Evolutionary conservation across 2,888 invertebrate genomes (phyloP).

Genomic region (Scaptomyza polygonia): DNA sequence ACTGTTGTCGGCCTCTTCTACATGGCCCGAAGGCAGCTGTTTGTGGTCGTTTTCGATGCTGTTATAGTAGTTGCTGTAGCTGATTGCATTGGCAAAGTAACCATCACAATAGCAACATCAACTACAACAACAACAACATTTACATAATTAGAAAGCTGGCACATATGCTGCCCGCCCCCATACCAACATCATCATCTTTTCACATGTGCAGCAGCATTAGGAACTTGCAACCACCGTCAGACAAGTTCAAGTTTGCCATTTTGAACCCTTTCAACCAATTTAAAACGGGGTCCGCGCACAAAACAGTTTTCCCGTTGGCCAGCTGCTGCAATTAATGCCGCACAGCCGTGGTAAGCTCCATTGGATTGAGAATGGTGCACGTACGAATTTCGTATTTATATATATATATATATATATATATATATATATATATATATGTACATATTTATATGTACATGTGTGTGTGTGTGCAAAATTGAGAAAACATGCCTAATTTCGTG

Average conservation of each 20-base stretch:
- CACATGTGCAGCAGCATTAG: conserved; percentile 11
- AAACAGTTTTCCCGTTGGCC: conserved; percentile 60
- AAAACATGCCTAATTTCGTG: conserved; percentile 83
- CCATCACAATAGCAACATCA: conserved; percentile 38
- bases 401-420: not conserved
- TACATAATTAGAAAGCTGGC: conserved; percentile 78
- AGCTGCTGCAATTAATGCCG: conserved; percentile 80
- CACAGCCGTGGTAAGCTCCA: conserved; percentile 48
- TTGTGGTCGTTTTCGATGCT: conserved; percentile 30
- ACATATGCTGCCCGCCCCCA: conserved; percentile 70
- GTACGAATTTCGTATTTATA: conserved; percentile 12
- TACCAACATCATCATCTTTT: conserved; percentile 41
- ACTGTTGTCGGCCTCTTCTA: conserved; percentile 23
- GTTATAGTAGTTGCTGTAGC: conserved; percentile 19
- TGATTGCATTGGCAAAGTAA: conserved; percentile 24
- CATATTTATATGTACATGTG: conserved; percentile 3
- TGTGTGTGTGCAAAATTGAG: conserved; percentile 71
- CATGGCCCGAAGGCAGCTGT: conserved; percentile 39
- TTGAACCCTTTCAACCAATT: conserved; percentile 78
- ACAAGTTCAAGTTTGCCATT: conserved; percentile 77
- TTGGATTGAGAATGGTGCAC: conserved; percentile 42
- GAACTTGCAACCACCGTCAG: conserved; percentile 56
- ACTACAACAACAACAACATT: conserved; percentile 42
- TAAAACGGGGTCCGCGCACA: conserved; percentile 54
- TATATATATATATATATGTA: no score